These are phyloP conservation scores for Aphidius gifuensis DNA, from an alignment of 1,140 invertebrate species.

Conservation along the genomic window DNA sequence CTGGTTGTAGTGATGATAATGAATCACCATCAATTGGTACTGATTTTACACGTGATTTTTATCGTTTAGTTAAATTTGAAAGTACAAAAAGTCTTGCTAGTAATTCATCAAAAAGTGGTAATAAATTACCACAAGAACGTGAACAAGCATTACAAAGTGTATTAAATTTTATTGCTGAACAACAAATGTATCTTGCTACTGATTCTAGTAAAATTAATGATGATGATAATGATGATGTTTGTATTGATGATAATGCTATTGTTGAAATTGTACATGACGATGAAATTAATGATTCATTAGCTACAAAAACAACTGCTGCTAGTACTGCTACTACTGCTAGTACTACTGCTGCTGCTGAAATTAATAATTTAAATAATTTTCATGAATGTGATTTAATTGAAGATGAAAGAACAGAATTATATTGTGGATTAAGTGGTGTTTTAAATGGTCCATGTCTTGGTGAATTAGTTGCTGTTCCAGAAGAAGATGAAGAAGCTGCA, in stretches of 20 bases:
- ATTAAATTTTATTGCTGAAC: conserved; percentile 71
- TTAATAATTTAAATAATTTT: no score
- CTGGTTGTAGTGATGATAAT: conserved; percentile 62
- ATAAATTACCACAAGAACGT: conserved; percentile 57
- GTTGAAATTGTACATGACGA: no score
- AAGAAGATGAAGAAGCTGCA: conserved; percentile 62
- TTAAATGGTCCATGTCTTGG: conserved; percentile 29
- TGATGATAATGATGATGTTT: no score
- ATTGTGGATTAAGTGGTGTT: conserved; percentile 31
- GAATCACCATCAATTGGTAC: conserved; percentile 68
- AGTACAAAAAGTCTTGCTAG: conserved; percentile 76
- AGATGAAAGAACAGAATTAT: no score
- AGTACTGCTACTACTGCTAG: no score
- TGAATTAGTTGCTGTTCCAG: conserved; percentile 60
- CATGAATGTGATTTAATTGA: no score
- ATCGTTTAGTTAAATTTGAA: conserved; percentile 74
- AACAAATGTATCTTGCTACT: conserved; percentile 65
- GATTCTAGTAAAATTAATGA: no score
- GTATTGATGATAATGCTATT: no score
- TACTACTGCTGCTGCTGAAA: no score
- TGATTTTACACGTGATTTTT: conserved; percentile 76
- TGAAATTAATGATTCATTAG: no score
- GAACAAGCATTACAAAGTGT: conserved; percentile 72
- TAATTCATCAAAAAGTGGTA: conserved; percentile 65
- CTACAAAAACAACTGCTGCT: no score